These are phyloP conservation scores for Apus apus DNA, from an alignment of 2,113 vertebrate genomes.

Conservation along the genomic window DNA sequence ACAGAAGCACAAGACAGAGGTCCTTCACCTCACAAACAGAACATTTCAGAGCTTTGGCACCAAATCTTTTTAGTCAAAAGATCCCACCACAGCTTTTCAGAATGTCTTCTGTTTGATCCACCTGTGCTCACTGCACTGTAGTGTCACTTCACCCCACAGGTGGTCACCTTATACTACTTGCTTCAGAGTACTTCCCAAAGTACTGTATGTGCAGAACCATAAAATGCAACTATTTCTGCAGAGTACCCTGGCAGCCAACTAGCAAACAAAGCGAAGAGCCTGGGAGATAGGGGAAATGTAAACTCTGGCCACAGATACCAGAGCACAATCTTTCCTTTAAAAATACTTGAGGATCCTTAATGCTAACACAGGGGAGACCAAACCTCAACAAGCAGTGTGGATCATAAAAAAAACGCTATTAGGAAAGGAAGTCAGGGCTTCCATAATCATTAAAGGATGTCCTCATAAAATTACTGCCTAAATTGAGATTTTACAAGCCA, in stretches of 20 bases:
- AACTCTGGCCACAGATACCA: neutral
- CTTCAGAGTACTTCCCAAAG: neutral
- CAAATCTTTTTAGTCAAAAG: neutral
- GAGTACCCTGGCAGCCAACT: neutral
- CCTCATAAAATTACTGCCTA: neutral
- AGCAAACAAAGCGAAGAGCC: neutral
- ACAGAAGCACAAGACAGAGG: neutral
- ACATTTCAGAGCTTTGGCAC: neutral
- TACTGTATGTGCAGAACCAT: neutral
- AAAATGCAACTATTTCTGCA: neutral
- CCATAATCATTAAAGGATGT: neutral
- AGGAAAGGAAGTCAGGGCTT: neutral
- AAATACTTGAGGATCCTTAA: neutral
- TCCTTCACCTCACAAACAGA: neutral
- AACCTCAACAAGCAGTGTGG: neutral
- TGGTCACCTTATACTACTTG: neutral
- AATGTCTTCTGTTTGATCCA: neutral
- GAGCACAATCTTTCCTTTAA: neutral
- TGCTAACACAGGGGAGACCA: neutral
- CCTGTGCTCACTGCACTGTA: neutral
- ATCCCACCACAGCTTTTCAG: neutral
- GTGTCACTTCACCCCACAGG: neutral
- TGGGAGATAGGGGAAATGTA: neutral
- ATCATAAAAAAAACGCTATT: neutral
- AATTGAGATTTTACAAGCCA: neutral